Base-by-base conservation (phyloP, 35 echinoderm and acorn worm genomes). In the Lytechinus pictus region DNA sequence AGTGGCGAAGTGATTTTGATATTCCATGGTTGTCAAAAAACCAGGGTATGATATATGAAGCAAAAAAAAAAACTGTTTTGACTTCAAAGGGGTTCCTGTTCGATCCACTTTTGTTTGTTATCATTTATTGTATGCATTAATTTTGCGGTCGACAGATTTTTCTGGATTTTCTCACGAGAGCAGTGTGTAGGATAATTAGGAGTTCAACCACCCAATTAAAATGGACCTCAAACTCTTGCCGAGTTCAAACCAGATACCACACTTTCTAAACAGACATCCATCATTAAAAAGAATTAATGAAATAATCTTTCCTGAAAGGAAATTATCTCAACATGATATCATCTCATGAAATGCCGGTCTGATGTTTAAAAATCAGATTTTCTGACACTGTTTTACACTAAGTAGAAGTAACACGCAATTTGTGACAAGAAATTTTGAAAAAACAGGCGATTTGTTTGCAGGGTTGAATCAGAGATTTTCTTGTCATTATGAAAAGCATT, bases 101-200 rank as follows among this genome's bases (percentile, higher is more conserved):
- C 88, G 11, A 10, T 44, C 52, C 11, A 51, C 88, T 90, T 90
- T 90, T 90, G 88, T 90, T 90, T 90, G 88, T 54, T 90, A 90
- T 90, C 88, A 90, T 90, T 90, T 90, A 90, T 90, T 90, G 88
- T 90, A 90, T 90, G 88, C 88, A 90, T 90, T 90, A 90, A 90
- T 90, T 90, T 90, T 90, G 88, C 88, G 88, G 88, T 90, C 88
- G 33, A 90, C 5, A 33, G 88, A 90, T 52, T 54, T 90, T 90
- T 10, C 88, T 54, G 88, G 29, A 90, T 90, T 90, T 90, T 90
- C 88, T 90, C 88, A 90, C 88, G 88, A 52, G 28, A 90, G 88
- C 16, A 9, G 28, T 44, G 66, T 24, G 66, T 79, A 79, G 66
- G 19, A 79, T 54, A 33, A 52, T 54, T 9, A 90, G 52, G 88